Percentiles rank a stretch among this genome's conserved stretches.
These are phyloP conservation scores for Sebastes nivosus DNA, from an alignment of 2,797 vertebrate species.

Conservation along the genomic window DNA sequence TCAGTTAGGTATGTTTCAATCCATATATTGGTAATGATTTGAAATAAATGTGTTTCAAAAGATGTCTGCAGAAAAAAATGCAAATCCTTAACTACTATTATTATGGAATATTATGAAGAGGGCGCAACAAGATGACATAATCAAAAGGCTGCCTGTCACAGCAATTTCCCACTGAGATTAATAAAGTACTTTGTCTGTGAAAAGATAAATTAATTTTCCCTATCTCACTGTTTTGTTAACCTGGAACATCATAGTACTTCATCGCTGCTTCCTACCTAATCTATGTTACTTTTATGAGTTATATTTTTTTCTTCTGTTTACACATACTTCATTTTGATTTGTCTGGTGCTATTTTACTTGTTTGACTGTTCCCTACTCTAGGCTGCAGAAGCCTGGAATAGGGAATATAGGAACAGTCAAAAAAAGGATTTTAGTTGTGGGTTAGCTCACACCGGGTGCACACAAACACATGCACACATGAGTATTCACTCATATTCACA, in stretches of 20 bases:
- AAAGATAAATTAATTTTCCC: neutral
- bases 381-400: neutral
- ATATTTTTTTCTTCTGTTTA: neutral
- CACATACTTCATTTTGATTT: neutral
- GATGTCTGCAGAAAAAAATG: neutral
- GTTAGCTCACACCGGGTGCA: neutral
- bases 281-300: neutral
- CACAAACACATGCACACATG: slow-evolving; percentile 12
- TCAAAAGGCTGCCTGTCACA: no score
- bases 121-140: no score
- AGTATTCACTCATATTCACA: slow-evolving; percentile 32
- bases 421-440: neutral
- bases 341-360: neutral
- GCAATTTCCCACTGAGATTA: no score
- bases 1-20: neutral
- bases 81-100: neutral
- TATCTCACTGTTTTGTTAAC: neutral
- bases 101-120: neutral
- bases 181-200: neutral
- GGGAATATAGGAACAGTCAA: neutral
- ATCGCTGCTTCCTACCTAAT: neutral
- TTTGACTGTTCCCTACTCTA: neutral
- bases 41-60: neutral
- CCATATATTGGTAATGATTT: neutral
- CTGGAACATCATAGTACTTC: neutral